Percentiles rank a stretch among this genome's conserved stretches.
phyloP scores from a whole-genome alignment of 2,113 vertebrate species.

The Epinephelus moara region DNA sequence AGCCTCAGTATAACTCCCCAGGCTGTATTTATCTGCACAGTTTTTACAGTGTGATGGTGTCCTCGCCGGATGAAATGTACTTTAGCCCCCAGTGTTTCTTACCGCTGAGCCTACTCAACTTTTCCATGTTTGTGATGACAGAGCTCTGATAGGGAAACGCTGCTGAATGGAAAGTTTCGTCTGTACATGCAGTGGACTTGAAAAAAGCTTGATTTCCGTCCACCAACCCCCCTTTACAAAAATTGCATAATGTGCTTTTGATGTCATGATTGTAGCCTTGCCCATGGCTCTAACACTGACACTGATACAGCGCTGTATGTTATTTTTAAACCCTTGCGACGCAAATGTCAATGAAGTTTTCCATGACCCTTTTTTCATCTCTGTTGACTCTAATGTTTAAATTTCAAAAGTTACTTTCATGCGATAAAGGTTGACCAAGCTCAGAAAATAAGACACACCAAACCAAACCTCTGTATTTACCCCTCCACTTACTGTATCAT shows the following conservation, averaged over 20 bases:
- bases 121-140: constrained; percentile 64
- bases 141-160: constrained; percentile 60
- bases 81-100: constrained; percentile 39
- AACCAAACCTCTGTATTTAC: constrained; percentile 4
- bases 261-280: constrained; percentile 73
- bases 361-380: constrained; percentile 76
- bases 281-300: constrained; percentile 69
- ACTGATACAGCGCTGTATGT: constrained; percentile 73
- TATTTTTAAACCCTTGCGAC: constrained; percentile 84
- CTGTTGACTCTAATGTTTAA: constrained; percentile 77
- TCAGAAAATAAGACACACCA: constrained; percentile 29
- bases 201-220: constrained; percentile 71
- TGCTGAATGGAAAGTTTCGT: constrained; percentile 75
- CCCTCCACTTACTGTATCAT: neutral
- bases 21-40: neutral
- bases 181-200: constrained; percentile 69
- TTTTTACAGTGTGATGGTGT: constrained; percentile 38
- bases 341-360: constrained; percentile 82
- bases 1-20: neutral
- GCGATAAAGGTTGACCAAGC: constrained; percentile 74
- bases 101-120: constrained; percentile 55
- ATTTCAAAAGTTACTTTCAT: constrained; percentile 66
- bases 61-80: constrained; percentile 28
- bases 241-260: constrained; percentile 80
- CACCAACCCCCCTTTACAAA: constrained; percentile 59